Percentiles rank a stretch among this genome's conserved stretches.
These are phyloP conservation scores for Apogon talboti DNA, from an alignment of 2,797 vertebrate species.

Conservation along the genomic window DNA sequence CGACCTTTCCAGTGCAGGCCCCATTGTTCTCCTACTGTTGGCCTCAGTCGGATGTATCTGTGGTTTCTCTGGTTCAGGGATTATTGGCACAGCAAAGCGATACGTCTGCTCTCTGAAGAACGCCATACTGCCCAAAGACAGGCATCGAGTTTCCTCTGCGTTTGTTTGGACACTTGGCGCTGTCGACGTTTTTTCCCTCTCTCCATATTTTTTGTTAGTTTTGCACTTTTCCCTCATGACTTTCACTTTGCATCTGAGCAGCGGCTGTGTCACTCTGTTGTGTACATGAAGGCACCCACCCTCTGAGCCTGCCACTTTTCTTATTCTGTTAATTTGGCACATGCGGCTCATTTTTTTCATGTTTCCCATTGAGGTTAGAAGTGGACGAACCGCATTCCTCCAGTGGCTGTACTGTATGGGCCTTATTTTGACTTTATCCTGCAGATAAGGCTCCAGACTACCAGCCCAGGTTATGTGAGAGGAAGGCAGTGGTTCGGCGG, in stretches of 20 bases:
- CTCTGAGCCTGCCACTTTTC: constrained; percentile 11
- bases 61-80: constrained; percentile 33
- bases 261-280: neutral
- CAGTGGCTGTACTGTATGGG: neutral
- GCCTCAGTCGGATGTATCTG: constrained; percentile 27
- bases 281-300: neutral
- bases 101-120: constrained; percentile 28
- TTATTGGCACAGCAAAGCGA: constrained; percentile 19
- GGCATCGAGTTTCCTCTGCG: constrained; percentile 25
- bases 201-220: too few species aligned
- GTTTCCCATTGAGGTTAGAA: constrained; percentile 42
- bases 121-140: neutral
- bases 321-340: constrained; percentile 44
- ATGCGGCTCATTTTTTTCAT: constrained; percentile 19
- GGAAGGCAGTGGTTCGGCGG: neutral
- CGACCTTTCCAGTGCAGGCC: constrained; percentile 1
- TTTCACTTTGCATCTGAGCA: neutral
- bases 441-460: constrained; percentile 5
- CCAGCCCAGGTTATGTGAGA: constrained; percentile 17
- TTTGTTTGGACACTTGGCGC: constrained; percentile 31
- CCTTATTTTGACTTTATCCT: constrained; percentile 45
- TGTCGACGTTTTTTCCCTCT: constrained; percentile 7
- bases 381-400: constrained; percentile 77
- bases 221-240: constrained; percentile 1
- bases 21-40: constrained; percentile 33